phyloP scores from a whole-genome alignment of 1,140 invertebrate species.

The Acromyrmex charruanus region DNA sequence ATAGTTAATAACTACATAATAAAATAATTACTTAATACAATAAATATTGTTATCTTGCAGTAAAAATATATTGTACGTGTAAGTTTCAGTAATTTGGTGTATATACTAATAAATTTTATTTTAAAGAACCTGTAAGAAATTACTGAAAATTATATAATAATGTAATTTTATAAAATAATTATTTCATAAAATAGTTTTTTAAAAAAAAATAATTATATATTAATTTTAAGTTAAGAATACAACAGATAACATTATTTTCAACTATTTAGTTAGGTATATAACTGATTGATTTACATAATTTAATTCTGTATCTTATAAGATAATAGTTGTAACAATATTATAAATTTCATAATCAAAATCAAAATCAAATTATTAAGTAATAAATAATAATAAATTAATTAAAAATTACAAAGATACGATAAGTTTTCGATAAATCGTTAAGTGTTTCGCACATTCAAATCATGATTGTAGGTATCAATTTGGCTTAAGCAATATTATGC shows the following conservation, averaged over 20 bases:
- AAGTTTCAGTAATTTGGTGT: neutral
- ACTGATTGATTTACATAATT: neutral
- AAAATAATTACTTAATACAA: neutral
- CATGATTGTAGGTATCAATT: slow-evolving; percentile 23
- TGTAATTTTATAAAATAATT: no score
- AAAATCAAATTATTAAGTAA: neutral
- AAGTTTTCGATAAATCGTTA: neutral
- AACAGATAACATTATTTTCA: neutral
- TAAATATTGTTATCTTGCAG: neutral
- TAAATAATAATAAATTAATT: neutral
- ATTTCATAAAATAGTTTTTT: no score
- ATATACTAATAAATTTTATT: no score
- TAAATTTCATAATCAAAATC: neutral
- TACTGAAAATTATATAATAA: no score
- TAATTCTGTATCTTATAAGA: neutral
- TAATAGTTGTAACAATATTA: no score
- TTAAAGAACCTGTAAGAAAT: no score
- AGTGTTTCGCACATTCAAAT: neutral
- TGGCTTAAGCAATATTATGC: slow-evolving; percentile 41
- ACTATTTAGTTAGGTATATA: neutral
- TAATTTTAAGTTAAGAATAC: neutral
- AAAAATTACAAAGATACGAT: neutral
- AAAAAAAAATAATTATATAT: no score
- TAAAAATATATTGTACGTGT: neutral
- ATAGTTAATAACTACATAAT: no score